phyloP scores from a whole-genome alignment of 1,140 invertebrate species.

The Drosophila equinoxialis region DNA sequence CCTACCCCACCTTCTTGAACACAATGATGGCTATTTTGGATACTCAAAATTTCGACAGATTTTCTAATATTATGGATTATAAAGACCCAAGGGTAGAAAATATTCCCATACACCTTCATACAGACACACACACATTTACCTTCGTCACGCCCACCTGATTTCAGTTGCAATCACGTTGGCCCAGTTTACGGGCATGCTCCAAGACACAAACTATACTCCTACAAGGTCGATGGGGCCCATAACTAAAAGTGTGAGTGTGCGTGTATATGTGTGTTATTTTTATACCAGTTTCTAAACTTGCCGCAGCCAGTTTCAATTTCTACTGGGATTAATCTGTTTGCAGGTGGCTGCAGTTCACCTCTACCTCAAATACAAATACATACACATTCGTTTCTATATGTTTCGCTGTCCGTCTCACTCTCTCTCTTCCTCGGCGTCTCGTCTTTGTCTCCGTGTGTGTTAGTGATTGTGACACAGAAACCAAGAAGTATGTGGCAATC shows the following conservation, averaged over 20 bases:
- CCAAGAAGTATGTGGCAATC: constrained; percentile 80
- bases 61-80: constrained; percentile 56
- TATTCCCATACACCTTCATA: constrained; percentile 38
- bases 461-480: constrained; percentile 78
- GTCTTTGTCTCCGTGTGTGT: constrained; percentile 36
- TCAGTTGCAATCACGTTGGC: constrained; percentile 79
- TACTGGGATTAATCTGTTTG: constrained; percentile 78
- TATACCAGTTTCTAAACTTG: constrained; percentile 82
- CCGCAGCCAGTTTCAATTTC: constrained; percentile 81
- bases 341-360: constrained; percentile 60
- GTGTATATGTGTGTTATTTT: constrained; percentile 56
- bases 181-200: constrained; percentile 79
- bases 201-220: constrained; percentile 78
- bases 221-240: constrained; percentile 76
- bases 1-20: neutral
- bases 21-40: constrained; percentile 64
- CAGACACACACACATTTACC: constrained; percentile 66
- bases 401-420: neutral
- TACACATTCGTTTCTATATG: neutral
- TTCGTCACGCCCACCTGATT: constrained; percentile 80
- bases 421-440: neutral
- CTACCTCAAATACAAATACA: constrained; percentile 12
- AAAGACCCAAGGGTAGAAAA: constrained; percentile 61
- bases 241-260: constrained; percentile 38
- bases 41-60: constrained; percentile 52